These are phyloP conservation scores for Adelognathus sp. DNA, from an alignment of 2,888 invertebrate genomes.

Conservation along the genomic window DNA sequence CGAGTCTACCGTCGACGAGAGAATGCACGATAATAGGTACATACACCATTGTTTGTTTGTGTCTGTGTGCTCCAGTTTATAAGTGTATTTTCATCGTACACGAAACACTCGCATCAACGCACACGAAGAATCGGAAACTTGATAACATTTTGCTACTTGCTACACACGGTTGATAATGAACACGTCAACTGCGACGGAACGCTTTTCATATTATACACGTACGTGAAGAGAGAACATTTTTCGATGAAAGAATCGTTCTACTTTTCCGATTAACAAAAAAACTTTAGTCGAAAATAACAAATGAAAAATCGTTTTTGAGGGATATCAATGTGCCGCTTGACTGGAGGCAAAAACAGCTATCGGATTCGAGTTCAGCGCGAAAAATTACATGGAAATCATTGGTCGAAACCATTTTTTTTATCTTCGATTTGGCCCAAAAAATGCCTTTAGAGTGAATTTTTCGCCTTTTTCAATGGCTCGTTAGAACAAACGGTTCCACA, in stretches of 20 bases:
- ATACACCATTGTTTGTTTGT: not conserved
- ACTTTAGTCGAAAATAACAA: too few relatives aligned
- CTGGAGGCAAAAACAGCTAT: too few relatives aligned
- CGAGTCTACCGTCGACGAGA: slow-evolving; percentile 35
- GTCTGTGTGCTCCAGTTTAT: not conserved
- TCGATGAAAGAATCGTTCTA: slow-evolving; percentile 1
- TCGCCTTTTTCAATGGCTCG: too few relatives aligned
- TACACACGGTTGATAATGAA: slow-evolving; percentile 15
- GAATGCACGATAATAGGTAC: slow-evolving; percentile 42
- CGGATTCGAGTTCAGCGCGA: too few relatives aligned
- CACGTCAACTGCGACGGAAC: not conserved
- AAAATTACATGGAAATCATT: too few relatives aligned
- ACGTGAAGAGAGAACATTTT: not conserved
- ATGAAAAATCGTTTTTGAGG: too few relatives aligned
- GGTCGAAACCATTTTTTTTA: too few relatives aligned
- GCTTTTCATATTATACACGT: not conserved
- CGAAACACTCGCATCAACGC: not conserved
- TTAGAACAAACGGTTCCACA: too few relatives aligned
- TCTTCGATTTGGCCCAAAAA: too few relatives aligned
- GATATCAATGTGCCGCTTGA: too few relatives aligned
- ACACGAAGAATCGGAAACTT: not conserved
- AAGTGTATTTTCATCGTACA: not conserved
- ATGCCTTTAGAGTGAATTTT: too few relatives aligned
- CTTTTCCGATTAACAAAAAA: too few relatives aligned
- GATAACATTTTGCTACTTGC: slow-evolving; percentile 18